Conservation (phyloP, 2,113 vertebrate genomes). For the Hemiprocne comata region DNA sequence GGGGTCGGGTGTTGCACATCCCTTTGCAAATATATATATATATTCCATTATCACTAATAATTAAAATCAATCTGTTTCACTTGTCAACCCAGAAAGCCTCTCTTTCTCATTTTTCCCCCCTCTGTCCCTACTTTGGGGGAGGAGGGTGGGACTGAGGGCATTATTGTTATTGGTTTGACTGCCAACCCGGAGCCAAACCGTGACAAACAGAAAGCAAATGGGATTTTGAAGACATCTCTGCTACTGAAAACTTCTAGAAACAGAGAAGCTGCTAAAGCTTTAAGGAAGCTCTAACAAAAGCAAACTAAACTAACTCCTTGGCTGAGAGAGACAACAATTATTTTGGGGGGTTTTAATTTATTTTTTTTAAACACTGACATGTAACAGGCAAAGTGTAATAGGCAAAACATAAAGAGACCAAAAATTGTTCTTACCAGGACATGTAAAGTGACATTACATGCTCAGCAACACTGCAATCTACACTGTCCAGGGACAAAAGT, state of each 20-base stretch:
- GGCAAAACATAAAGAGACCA: not conserved
- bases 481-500: not conserved
- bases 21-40: too few relatives aligned
- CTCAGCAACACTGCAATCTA: rapidly evolving
- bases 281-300: not conserved
- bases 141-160: too few relatives aligned
- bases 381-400: not conserved
- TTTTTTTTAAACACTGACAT: not conserved
- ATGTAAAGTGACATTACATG: not conserved
- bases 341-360: too few relatives aligned
- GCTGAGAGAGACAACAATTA: not conserved
- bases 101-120: too few relatives aligned
- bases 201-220: not conserved
- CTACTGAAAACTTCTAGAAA: not conserved
- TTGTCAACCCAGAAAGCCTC: too few relatives aligned
- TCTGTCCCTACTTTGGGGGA: too few relatives aligned
- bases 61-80: too few relatives aligned
- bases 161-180: too few relatives aligned
- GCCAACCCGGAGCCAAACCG: too few relatives aligned
- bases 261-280: not conserved
- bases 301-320: not conserved
- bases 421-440: not conserved
- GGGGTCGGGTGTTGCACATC: too few relatives aligned
- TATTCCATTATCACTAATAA: too few relatives aligned
- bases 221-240: not conserved